Evolutionary conservation across 2,113 vertebrate species (phyloP).

Genomic region (Chaetodon trifascialis): DNA sequence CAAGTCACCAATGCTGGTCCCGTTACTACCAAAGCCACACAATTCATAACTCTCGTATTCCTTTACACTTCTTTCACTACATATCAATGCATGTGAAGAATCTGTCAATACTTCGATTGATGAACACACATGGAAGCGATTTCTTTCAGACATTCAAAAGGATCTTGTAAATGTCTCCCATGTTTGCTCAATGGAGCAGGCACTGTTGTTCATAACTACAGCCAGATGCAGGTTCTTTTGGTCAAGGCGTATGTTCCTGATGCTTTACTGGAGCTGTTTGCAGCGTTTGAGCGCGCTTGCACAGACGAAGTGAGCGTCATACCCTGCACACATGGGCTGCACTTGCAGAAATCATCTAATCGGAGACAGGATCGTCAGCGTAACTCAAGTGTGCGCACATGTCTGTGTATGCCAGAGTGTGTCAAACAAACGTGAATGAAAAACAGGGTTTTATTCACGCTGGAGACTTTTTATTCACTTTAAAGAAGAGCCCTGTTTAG

Average conservation of each 20-base stretch:
- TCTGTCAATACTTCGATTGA: not conserved
- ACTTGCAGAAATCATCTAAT: conserved; percentile 70
- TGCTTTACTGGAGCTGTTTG: conserved; percentile 52
- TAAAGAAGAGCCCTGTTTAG: conserved; percentile 55
- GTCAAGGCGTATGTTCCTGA: conserved; percentile 48
- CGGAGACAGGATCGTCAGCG: conserved; percentile 49
- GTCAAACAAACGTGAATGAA: conserved; percentile 38
- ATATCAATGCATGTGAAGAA: conserved; percentile 8
- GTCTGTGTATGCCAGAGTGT: conserved; percentile 22
- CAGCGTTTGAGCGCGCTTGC: conserved; percentile 33
- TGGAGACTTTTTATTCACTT: conserved; percentile 54
- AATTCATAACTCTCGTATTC: not conserved
- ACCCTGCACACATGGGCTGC: conserved; percentile 71
- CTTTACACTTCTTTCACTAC: not conserved
- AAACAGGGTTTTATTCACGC: conserved; percentile 40
- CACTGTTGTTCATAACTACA: conserved; percentile 51
- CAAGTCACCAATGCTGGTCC: rapidly evolving
- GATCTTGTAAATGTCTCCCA: conserved; percentile 33
- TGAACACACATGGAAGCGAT: not conserved
- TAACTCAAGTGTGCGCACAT: conserved; percentile 45
- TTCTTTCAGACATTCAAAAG: conserved; percentile 31
- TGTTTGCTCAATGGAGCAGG: conserved; percentile 24
- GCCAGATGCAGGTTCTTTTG: conserved; percentile 65
- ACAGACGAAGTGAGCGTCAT: conserved; percentile 37
- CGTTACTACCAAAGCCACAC: not conserved